Conservation (phyloP, 2,113 vertebrate species). For the Syrmaticus mikado region DNA sequence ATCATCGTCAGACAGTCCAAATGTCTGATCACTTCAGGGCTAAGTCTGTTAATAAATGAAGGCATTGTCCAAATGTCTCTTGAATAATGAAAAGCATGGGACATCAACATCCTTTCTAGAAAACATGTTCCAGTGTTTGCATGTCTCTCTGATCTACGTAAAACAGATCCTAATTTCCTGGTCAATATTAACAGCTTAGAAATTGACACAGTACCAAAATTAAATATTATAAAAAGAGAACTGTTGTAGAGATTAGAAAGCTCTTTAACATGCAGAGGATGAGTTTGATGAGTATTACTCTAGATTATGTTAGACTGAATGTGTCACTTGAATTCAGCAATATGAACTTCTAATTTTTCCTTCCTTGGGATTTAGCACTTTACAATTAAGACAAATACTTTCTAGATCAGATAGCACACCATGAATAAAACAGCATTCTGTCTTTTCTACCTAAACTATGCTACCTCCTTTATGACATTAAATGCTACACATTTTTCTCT, state of each 20-base stretch:
- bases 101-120: neutral
- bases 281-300: neutral
- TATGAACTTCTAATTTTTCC: neutral
- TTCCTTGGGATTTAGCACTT: neutral
- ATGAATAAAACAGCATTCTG: neutral
- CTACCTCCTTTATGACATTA: neutral
- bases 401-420: neutral
- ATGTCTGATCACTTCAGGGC: neutral
- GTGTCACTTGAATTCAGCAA: neutral
- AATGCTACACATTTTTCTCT: neutral
- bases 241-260: neutral
- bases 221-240: constrained; percentile 9
- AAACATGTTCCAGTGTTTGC: neutral
- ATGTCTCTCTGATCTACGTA: neutral
- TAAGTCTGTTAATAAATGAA: neutral
- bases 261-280: neutral
- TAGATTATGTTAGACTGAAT: neutral
- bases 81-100: neutral
- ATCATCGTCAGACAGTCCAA: neutral
- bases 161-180: neutral
- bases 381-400: neutral
- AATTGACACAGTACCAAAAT: neutral
- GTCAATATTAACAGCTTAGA: neutral
- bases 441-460: neutral
- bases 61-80: neutral